Evolutionary conservation across 2,113 vertebrate species (phyloP), one percentile per base, ranked within the genome.

Genomic region (Rissa tridactyla): DNA sequence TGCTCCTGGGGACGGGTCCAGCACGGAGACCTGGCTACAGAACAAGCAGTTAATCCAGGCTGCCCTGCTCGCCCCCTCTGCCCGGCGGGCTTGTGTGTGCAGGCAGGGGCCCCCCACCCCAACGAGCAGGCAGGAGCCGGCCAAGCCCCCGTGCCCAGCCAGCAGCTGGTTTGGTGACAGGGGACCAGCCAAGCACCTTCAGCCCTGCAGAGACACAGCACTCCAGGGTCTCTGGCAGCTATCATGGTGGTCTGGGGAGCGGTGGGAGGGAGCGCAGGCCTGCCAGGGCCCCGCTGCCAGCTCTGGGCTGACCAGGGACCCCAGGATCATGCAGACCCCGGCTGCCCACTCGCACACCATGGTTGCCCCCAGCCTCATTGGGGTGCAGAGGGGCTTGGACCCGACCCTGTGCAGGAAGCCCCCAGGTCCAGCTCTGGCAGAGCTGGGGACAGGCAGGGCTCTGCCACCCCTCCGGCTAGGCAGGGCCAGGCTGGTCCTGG

Each of bases 11-110:
- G 97, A 86, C 0, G 68, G 49, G 86, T 97, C 97, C 64, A 66
- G 64, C 80, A 95, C 12, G 6, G 96, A 96, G 76, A 97, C 97
- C 97, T 97, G 97, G 97, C 97, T 97, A 97, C 93, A 97, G 89
- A 97, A 93, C 65, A 91, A 81, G 54, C 73, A 94, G 90, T 97
- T 95, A 97, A 87, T 87, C 69, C 82, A 82, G 65, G 40, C 65
- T 94, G 95, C 34, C 38, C n/a, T 0, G 0, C 68, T 79, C 0
- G 0, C 20, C 42, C 34, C 20, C 3, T 4, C 55, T 71, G 40
- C 60, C 51, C 86, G 22, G 26, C 3, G 5, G 13, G 69, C 15
- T 38, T 27, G 15, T n/a, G 82, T 15, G 25, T 34, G 65, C 52
- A 66, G 70, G 81, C 83, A 89, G 40, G 13, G 9, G 2, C 27